These are phyloP conservation scores for Heptranchias perlo DNA, from an alignment of 2,113 vertebrate species.

Conservation along the genomic window DNA sequence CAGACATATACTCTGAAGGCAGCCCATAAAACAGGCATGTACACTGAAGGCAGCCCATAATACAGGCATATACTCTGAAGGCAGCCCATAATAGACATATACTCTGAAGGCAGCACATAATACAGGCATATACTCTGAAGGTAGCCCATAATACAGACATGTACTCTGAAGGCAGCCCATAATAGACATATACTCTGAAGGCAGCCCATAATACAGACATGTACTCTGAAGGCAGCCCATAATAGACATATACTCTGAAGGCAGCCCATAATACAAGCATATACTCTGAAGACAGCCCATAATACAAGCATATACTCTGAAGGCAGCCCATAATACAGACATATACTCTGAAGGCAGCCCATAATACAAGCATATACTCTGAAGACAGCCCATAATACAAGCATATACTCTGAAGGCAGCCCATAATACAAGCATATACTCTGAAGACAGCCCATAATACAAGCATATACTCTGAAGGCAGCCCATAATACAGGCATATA, in stretches of 20 bases:
- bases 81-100: background rate
- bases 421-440: background rate
- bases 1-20: background rate
- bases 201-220: background rate
- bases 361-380: no score
- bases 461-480: background rate
- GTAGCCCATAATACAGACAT: background rate
- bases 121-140: no score
- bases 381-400: no score
- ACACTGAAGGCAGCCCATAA: background rate
- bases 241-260: background rate
- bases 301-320: no score
- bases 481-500: no score
- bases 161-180: background rate
- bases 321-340: no score
- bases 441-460: no score
- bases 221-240: background rate
- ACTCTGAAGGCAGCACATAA: background rate
- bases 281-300: no score
- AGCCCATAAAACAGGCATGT: no score
- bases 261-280: no score
- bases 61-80: no score
- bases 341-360: no score
- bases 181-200: background rate
- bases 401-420: background rate